A percentile compares a stretch with the other conserved stretches of the same genome.
These are phyloP conservation scores for Gallinago paraguaiae DNA, from an alignment of 2,113 vertebrate species.

Conservation along the genomic window DNA sequence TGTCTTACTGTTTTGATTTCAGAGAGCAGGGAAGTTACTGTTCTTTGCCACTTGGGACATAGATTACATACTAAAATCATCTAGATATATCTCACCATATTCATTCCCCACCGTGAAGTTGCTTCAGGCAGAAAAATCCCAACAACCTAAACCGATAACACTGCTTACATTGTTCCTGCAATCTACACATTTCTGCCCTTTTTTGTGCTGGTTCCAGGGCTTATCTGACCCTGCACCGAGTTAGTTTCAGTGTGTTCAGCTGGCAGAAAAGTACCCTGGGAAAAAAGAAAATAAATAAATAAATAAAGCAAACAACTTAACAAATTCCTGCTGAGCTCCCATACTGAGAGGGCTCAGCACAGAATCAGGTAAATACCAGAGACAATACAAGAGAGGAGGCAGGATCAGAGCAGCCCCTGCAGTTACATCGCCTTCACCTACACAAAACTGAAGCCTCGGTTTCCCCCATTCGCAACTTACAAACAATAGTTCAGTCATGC, in stretches of 20 bases:
- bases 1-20: not conserved
- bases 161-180: not conserved
- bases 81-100: not conserved
- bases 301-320: not conserved
- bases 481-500: not conserved
- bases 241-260: not conserved
- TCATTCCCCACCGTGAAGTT: not conserved
- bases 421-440: not conserved
- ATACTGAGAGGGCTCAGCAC: not conserved
- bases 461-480: not conserved
- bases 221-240: not conserved
- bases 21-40: not conserved
- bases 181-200: not conserved
- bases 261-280: not conserved
- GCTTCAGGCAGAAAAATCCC: not conserved
- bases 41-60: not conserved
- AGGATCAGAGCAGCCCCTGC: not conserved
- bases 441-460: not conserved
- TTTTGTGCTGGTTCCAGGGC: not conserved
- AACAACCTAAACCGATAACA: not conserved
- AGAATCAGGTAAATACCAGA: not conserved
- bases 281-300: not conserved
- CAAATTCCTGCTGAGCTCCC: conserved; percentile 30
- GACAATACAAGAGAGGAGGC: not conserved
- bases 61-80: not conserved